A percentile compares a stretch with the other conserved stretches of the same genome.
Evolutionary conservation across 2,888 invertebrate species (phyloP).

Genomic region (Drosophila stalkeri): DNA sequence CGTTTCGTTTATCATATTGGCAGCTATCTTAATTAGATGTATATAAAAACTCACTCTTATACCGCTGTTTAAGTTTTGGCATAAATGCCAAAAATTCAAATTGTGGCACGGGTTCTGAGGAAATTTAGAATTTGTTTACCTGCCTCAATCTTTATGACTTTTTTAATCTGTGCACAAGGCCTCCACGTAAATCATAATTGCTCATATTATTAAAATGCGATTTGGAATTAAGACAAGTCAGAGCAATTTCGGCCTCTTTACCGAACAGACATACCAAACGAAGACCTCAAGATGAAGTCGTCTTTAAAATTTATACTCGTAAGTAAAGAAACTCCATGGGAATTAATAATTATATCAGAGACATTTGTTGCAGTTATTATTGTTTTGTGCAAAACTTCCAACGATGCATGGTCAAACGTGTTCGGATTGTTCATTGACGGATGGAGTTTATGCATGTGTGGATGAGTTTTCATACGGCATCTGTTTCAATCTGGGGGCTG

Average conservation of each 20-base stretch:
- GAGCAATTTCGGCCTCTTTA: conserved; percentile 17
- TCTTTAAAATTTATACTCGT: conserved; percentile 10
- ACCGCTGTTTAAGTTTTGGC: conserved; percentile 23
- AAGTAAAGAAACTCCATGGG: conserved; percentile 9
- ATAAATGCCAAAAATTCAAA: conserved; percentile 28
- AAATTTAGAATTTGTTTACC: conserved; percentile 24
- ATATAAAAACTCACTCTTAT: conserved; percentile 19
- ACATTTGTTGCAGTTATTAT: conserved; percentile 18
- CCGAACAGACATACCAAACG: conserved; percentile 24
- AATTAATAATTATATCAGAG: too few species aligned
- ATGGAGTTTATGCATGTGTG: conserved; percentile 50
- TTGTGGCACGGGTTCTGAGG: neutral
- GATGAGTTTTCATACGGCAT: conserved; percentile 56
- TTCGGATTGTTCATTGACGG: conserved; percentile 50
- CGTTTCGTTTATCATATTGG: neutral
- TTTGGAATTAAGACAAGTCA: conserved; percentile 12
- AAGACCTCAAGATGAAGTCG: conserved; percentile 25
- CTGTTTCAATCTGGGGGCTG: conserved; percentile 30
- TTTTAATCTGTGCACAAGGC: conserved; percentile 28
- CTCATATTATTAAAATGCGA: conserved; percentile 30
- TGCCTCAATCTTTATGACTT: conserved; percentile 44
- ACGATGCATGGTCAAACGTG: conserved; percentile 29
- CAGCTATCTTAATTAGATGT: conserved; percentile 25
- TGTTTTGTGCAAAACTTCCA: conserved; percentile 5
- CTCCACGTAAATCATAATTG: conserved; percentile 20